Evolutionary conservation across 2,888 invertebrate genomes (phyloP).

Genomic region (Tigriopus californicus): DNA sequence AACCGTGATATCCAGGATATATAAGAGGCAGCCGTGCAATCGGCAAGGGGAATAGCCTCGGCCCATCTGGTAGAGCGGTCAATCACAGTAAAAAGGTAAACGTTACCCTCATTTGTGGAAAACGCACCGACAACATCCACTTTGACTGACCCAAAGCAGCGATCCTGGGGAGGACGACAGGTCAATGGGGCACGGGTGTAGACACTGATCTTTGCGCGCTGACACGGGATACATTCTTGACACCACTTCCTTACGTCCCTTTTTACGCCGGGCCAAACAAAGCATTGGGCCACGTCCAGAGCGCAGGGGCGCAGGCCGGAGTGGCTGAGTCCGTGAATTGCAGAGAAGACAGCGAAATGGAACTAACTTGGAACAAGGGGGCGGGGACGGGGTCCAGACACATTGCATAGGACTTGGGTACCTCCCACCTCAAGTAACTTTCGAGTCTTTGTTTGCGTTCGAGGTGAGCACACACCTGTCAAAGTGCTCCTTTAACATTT

Average conservation of each 20-base stretch:
- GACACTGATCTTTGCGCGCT: slow-evolving; percentile 1
- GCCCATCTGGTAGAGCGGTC: slow-evolving; percentile 9
- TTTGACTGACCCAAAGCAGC: background rate
- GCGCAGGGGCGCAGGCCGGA: background rate
- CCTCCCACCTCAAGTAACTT: too few relatives aligned
- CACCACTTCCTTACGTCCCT: background rate
- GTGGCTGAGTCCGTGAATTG: background rate
- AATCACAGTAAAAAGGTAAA: background rate
- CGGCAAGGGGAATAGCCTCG: background rate
- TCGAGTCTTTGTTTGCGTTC: too few relatives aligned
- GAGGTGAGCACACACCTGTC: too few relatives aligned
- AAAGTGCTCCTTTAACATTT: too few relatives aligned
- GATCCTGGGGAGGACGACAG: background rate
- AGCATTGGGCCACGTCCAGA: background rate
- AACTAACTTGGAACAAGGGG: too few relatives aligned
- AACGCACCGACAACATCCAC: slow-evolving; percentile 8
- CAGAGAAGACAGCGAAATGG: background rate
- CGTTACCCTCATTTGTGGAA: background rate
- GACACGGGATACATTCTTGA: background rate
- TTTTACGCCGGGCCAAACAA: slow-evolving; percentile 12
- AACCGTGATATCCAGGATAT: background rate
- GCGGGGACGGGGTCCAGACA: too few relatives aligned
- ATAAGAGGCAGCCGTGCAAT: slow-evolving; percentile 24
- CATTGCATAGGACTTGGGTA: too few relatives aligned
- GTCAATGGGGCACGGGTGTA: too few relatives aligned